Evolutionary conservation across 2,113 vertebrate genomes (phyloP).

Genomic region (Misgurnus anguillicaudatus): DNA sequence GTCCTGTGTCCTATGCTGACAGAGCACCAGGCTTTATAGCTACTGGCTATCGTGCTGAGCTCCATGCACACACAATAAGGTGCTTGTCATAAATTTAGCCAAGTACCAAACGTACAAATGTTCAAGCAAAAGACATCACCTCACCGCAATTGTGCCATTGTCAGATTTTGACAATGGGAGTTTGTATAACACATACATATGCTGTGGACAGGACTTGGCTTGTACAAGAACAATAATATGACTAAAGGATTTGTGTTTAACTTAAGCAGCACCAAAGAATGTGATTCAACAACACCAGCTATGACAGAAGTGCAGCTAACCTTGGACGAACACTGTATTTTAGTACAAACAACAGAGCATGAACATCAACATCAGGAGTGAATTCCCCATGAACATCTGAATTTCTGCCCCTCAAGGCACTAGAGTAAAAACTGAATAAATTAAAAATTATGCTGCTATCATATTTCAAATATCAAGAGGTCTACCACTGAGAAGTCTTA

Average conservation of each 20-base stretch:
- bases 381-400: not conserved
- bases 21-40: conserved; percentile 44
- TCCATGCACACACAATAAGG: conserved; percentile 8
- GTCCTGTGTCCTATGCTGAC: conserved; percentile 61
- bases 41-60: conserved; percentile 15
- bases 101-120: conserved; percentile 15
- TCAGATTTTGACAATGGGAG: conserved; percentile 20
- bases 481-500: not conserved
- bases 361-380: not conserved
- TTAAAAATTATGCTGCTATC: not conserved
- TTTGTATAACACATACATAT: not conserved
- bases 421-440: not conserved
- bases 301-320: conserved; percentile 3
- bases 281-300: not conserved
- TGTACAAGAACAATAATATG: conserved; percentile 5
- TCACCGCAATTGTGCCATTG: conserved; percentile 22
- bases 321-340: conserved; percentile 13
- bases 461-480: not conserved
- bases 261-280: not conserved
- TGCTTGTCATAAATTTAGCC: not conserved
- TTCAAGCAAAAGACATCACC: conserved; percentile 15
- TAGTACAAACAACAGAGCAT: conserved; percentile 5
- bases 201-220: not conserved
- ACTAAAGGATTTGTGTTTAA: conserved; percentile 18
- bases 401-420: conserved; percentile 11